Conservation (phyloP, 2,113 vertebrate species). For the Indri indri region DNA sequence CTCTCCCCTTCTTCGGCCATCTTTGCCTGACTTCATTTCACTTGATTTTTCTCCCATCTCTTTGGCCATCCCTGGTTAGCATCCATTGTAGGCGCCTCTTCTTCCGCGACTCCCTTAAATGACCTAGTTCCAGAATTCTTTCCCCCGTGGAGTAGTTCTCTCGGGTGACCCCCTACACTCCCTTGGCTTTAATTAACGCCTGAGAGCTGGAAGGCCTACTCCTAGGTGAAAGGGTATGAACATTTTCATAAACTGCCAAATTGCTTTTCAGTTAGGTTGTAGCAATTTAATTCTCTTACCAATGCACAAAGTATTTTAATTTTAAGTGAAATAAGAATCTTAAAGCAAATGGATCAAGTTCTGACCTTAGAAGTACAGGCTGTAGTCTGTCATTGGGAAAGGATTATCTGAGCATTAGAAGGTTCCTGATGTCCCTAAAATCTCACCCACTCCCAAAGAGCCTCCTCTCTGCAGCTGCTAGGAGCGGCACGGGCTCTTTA, state of each 20-base stretch:
- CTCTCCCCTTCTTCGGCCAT: background rate
- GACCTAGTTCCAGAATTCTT: background rate
- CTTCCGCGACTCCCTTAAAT: background rate
- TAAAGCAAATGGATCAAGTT: slow-evolving; percentile 25
- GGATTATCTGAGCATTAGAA: background rate
- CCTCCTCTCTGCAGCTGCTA: background rate
- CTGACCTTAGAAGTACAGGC: background rate
- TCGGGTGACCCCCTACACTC: fast-evolving
- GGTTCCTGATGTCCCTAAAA: background rate
- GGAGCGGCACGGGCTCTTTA: background rate
- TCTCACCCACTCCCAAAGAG: background rate
- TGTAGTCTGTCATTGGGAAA: background rate
- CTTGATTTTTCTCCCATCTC: background rate
- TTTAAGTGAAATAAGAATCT: background rate
- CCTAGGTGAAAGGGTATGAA: background rate
- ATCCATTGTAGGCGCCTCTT: background rate
- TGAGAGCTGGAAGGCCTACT: background rate
- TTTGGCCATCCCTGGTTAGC: background rate
- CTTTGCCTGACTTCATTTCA: background rate
- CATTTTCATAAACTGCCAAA: background rate
- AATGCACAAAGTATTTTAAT: background rate
- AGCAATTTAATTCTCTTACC: background rate
- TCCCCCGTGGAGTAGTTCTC: background rate
- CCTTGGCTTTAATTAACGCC: background rate
- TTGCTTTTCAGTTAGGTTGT: background rate